Evolutionary conservation across 2,113 vertebrate genomes (phyloP).

Genomic region (Ptyas mucosa): DNA sequence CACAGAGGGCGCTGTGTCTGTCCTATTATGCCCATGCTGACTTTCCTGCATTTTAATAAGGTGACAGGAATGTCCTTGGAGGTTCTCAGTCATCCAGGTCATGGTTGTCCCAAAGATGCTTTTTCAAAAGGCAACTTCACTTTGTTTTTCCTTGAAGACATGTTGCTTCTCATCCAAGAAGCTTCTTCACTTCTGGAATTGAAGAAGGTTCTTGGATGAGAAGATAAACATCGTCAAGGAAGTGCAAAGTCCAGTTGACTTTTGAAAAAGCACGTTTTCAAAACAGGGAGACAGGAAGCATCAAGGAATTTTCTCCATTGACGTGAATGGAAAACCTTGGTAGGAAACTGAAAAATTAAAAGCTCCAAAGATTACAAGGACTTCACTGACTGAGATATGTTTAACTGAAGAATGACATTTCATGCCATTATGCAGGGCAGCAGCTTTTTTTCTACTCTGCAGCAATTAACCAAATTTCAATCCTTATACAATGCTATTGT

Average conservation of each 20-base stretch:
- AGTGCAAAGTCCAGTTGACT: no score
- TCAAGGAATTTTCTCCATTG: not conserved
- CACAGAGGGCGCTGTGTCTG: not conserved
- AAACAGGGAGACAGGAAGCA: not conserved
- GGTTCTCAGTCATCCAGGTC: no score
- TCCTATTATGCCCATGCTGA: not conserved
- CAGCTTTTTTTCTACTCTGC: conserved; percentile 47
- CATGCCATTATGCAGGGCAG: conserved; percentile 52
- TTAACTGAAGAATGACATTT: not conserved
- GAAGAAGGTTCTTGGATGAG: no score
- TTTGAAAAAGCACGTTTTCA: no score
- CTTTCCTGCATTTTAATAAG: not conserved
- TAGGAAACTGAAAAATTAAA: not conserved
- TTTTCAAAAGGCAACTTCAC: no score
- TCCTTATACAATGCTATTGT: conserved; percentile 51
- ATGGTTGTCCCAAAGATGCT: no score
- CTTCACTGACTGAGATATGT: not conserved
- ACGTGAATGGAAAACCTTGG: not conserved
- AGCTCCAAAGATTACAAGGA: not conserved
- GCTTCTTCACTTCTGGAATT: no score
- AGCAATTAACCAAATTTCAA: conserved; percentile 63
- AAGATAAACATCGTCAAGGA: no score
- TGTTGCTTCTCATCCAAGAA: no score
- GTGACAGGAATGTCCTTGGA: no score
- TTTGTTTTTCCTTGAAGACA: no score